Evolutionary conservation across 2,113 vertebrate species (phyloP), one percentile per base, ranked within the genome.

Genomic region (Sceloporus undulatus): DNA sequence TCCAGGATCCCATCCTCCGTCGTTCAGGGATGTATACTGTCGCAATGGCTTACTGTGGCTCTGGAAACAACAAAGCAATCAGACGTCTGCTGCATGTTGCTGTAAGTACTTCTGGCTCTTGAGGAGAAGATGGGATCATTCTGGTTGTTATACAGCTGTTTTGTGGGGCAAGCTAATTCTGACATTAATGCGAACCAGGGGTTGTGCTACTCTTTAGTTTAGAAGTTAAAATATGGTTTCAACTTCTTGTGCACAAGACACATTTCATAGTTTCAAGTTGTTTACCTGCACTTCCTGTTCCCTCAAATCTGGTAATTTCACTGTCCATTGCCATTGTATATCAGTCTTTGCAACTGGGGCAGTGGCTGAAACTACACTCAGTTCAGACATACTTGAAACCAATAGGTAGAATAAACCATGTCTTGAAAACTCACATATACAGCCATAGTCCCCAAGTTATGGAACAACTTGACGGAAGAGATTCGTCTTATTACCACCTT

Each of bases 11-110:
- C 34, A 99, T 99, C 95, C 97, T 99, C 91, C 97, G 99, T 78
- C 97, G 99, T 48, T 99, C 99, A 38, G 99, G 99, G 94, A 99
- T 99, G 99, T 99, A 99, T 97, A 99, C 98, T 0, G 99, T 99
- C 77, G 99, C 98, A 85, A 99, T 99, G 99, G 99, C 99, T 25
- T 99, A 99, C 93, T 99, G 99, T 59, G 99, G 99, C 92, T 99
- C 99, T 5, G 99, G 99, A 91, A 99, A 99, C 97, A 99, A 99
- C 97, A 99, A 99, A 95, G 99, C 99, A 70, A 99, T 99, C 94
- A 96, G 99, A 81, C 98, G 99, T 66, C 97, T 99, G 34, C 97
- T 99, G 9, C 99, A 99, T 48, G 99, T 99, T 86, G 99, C 99
- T 94, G 99, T 99, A 94, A 98, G 99, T 98, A 84, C 54, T 25